phyloP scores from a whole-genome alignment of 2,113 vertebrate genomes.

The Lagopus muta region DNA sequence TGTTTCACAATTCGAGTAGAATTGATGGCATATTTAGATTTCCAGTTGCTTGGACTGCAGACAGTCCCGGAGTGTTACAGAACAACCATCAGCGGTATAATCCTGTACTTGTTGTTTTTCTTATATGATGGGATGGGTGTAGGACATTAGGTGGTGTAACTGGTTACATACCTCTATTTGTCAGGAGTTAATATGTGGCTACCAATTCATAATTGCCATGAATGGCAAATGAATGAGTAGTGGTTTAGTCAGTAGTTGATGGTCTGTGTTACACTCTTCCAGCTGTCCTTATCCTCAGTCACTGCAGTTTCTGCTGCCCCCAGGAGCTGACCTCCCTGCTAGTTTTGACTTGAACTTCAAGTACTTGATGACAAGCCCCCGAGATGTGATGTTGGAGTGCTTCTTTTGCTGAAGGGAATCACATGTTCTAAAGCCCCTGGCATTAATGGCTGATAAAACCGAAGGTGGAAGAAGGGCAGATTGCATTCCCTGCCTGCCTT shows the following conservation, averaged over 20 bases:
- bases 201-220: neutral
- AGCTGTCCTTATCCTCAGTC: neutral
- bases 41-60: neutral
- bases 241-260: neutral
- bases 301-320: no score
- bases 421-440: neutral
- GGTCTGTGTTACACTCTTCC: neutral
- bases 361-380: accelerated
- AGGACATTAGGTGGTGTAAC: accelerated
- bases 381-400: neutral
- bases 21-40: accelerated
- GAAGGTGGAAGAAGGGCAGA: neutral
- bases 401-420: neutral
- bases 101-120: neutral
- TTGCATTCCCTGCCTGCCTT: accelerated
- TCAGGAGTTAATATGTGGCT: neutral
- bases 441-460: neutral
- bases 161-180: accelerated
- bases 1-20: conserved; percentile 67
- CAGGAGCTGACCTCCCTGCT: no score
- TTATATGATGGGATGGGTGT: neutral
- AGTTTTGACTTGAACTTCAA: accelerated
- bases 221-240: neutral
- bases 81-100: conserved; percentile 64
- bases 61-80: conserved; percentile 55